Base-by-base conservation (phyloP, 2,113 vertebrate genomes). In the Indicator maculatus region DNA sequence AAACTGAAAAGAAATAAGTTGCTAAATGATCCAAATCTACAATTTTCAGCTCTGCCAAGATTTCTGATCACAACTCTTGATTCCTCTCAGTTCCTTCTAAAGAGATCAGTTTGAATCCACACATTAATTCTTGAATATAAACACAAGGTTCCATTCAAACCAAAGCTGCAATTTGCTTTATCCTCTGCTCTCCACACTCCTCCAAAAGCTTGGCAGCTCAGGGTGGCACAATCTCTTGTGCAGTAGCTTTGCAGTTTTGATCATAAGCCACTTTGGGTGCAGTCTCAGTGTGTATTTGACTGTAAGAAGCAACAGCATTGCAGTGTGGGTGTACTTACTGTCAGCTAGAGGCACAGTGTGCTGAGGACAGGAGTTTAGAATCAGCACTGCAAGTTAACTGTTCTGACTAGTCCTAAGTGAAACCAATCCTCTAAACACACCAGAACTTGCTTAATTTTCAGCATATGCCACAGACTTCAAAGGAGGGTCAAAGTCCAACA, bases 381-480 rank as follows among this genome's bases (percentile, higher is more conserved):
- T 96, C 93, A 95, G 75, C 5, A 0, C 41, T 94, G 91, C 17
- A 89, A 89, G 78, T 77, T 91, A 90, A 87, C 89, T 71, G 71
- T 77, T 87, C 78, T 82, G 78, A 65, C 82, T 85, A 93, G 92
- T 96, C 94, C 81, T 94, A 87, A 96, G 84, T 93, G 93, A 95
- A 96, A 96, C 93, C 94, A 96, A 94, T 83, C 94, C 94, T 84
- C 78, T 85, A 83, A 93, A 90, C 80, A 82, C 65, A 86, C 93
- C 94, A 88, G 83, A 76, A 78, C 93, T 83, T 88, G 33, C 80
- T 84, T 96, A 96, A 95, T 96, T 95, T 96, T 95, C 92, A 94
- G 95, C 96, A 96, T 94, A 96, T 96, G 95, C 86, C 58, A 69
- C 53, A 58, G 86, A 90, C 95, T 96, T 96, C 95, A 96, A 96